phyloP scores from a whole-genome alignment of 2,113 vertebrate species.

The Etheostoma cragini region DNA sequence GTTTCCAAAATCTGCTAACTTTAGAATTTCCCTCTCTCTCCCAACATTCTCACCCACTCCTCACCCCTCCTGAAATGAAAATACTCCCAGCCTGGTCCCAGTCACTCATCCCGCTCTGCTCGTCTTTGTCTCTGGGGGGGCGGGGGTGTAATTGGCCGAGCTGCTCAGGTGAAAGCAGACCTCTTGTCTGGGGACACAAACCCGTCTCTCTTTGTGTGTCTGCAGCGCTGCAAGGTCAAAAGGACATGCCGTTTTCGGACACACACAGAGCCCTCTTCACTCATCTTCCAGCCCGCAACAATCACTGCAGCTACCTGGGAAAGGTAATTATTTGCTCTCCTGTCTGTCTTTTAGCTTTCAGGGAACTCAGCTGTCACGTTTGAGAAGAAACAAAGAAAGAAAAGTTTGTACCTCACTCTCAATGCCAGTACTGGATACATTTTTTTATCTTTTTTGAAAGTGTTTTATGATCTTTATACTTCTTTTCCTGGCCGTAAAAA shows the following conservation, averaged over 20 bases:
- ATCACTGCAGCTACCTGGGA: constrained; percentile 77
- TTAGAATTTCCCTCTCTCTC: neutral
- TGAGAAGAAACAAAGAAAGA: constrained; percentile 51
- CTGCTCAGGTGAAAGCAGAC: constrained; percentile 80
- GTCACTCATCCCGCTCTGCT: constrained; percentile 70
- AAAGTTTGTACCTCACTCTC: constrained; percentile 1
- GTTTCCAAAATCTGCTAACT: constrained; percentile 1
- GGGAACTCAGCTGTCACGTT: constrained; percentile 41
- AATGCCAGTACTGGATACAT: neutral
- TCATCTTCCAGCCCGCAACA: constrained; percentile 69
- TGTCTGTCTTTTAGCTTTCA: constrained; percentile 72
- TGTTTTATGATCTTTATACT: neutral
- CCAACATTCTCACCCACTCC: neutral
- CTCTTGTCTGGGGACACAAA: constrained; percentile 82
- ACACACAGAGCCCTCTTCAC: constrained; percentile 67
- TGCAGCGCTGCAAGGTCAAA: constrained; percentile 75
- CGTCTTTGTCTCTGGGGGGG: constrained; percentile 66
- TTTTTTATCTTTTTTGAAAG: constrained; percentile 1
- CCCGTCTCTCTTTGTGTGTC: constrained; percentile 77
- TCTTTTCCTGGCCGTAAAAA: neutral
- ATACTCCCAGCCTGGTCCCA: constrained; percentile 47
- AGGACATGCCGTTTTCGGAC: constrained; percentile 67
- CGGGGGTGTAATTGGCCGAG: constrained; percentile 66
- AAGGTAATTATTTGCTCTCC: constrained; percentile 81
- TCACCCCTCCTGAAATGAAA: constrained; percentile 50